Base-by-base conservation (phyloP, 2,888 invertebrate genomes). In the Volucella inflata region DNA sequence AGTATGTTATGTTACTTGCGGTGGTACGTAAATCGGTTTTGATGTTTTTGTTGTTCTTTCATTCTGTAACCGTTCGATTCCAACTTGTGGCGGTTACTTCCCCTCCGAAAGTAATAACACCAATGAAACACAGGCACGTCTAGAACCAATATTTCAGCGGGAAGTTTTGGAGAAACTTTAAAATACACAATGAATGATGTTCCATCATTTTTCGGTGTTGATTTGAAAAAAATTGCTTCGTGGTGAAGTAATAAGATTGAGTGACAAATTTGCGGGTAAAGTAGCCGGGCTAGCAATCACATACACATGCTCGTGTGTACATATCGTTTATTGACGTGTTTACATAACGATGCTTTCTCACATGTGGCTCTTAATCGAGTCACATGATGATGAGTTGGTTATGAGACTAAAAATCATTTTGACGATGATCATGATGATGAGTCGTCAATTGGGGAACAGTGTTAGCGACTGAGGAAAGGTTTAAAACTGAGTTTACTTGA, bases 21-120 rank as follows among this genome's bases (percentile, higher is more conserved):
- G 74, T 64, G 53, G 53, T 64, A 36, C 44, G 30, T 51, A 16
- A 53, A 30, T 1, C 21, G 21, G 12, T 60, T 60, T 60, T 3
- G 4, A 57, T 36, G 14, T 21, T 42, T 46, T 17, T 8, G 6
- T 38, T 14, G 12, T 44, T 30, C n/a, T 46, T 60, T 62, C 62
- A 11, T 53, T 67, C 67, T 65, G 53, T 65, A 57, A 64, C 78
- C 53, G 50, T 72, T 67, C 71, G 50, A 65, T 71, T 65, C 40
- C 40, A 14, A 51, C 62, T 72, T 60, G 30, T 11, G 65, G 40
- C 68, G 14, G 60, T 53, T 67, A 62, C 55, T 60, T 65, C 53
- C 48, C 44, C 11, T 64, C n/a, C 46, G 12, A 44, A 30, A 30
- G 30, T 2, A 30, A 30, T 30, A 30, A 30, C 6, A 30, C 30